Conservation (phyloP, 2,888 invertebrate species). For the Lycocerus yunnanus region DNA sequence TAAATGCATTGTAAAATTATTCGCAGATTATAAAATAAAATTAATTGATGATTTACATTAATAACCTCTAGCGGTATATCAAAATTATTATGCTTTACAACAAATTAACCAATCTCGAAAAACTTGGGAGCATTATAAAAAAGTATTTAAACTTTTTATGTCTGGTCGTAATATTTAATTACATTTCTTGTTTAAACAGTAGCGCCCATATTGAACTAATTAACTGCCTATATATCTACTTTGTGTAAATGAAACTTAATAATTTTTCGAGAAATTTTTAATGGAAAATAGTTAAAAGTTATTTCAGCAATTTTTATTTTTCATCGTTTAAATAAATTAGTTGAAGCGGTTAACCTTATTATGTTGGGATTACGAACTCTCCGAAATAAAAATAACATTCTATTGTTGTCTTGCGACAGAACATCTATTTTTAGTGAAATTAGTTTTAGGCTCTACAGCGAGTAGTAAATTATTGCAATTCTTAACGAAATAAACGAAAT, state of each 20-base stretch:
- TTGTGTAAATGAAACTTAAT: not conserved
- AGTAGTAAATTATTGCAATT: conserved; percentile 22
- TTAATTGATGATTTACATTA: not conserved
- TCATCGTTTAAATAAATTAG: conserved; percentile 21
- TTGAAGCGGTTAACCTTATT: conserved; percentile 18
- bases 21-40: not conserved
- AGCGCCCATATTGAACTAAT: not conserved
- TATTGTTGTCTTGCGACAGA: conserved; percentile 22
- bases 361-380: conserved; percentile 17
- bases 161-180: not conserved
- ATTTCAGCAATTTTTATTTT: not conserved
- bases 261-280: not conserved
- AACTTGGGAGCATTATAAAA: not conserved
- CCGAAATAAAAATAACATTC: conserved; percentile 25
- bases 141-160: not conserved
- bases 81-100: not conserved
- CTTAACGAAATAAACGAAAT: conserved; percentile 13
- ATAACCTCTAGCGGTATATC: not conserved
- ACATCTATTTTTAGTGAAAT: conserved; percentile 25
- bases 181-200: not conserved
- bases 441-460: conserved; percentile 23
- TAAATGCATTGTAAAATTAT: not conserved
- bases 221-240: not conserved
- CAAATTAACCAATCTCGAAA: not conserved
- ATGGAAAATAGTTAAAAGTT: not conserved